These are phyloP conservation scores for Tortrix viridana DNA, from an alignment of 2,888 invertebrate species.

Conservation along the genomic window DNA sequence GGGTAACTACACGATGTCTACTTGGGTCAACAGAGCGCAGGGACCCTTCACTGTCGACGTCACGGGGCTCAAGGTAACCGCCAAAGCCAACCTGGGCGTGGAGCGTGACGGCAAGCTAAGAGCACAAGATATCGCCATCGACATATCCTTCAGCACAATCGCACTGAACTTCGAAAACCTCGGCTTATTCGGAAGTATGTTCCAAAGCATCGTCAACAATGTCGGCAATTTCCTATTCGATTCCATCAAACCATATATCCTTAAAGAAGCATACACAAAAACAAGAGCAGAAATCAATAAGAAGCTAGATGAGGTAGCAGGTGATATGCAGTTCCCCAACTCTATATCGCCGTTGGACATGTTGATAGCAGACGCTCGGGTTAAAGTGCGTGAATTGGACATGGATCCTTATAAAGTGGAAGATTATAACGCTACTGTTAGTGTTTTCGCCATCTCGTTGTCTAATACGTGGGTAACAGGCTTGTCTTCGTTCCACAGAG, in stretches of 20 bases:
- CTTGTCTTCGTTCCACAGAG: slow-evolving; percentile 91
- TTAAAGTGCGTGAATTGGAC: slow-evolving; percentile 85
- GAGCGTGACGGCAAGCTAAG: slow-evolving; percentile 87
- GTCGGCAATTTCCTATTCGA: slow-evolving; percentile 90
- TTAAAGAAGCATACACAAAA: slow-evolving; percentile 87
- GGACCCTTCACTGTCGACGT: slow-evolving; percentile 89
- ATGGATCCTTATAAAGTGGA: slow-evolving; percentile 91
- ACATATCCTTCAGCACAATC: slow-evolving; percentile 88
- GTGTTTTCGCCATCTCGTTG: slow-evolving; percentile 88
- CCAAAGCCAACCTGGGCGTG: slow-evolving; percentile 86
- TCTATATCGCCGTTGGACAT: slow-evolving; percentile 91
- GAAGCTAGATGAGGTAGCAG: slow-evolving; percentile 85
- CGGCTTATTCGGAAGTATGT: slow-evolving; percentile 86
- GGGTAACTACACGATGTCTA: slow-evolving; percentile 87
- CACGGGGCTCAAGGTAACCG: slow-evolving; percentile 85
- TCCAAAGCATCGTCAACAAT: slow-evolving; percentile 88
- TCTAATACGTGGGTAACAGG: slow-evolving; percentile 92
- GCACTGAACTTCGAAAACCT: slow-evolving; percentile 90
- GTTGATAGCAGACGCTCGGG: slow-evolving; percentile 87
- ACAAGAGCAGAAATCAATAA: slow-evolving; percentile 87
- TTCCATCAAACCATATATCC: slow-evolving; percentile 90
- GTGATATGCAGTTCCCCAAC: slow-evolving; percentile 87
- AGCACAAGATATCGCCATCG: slow-evolving; percentile 89
- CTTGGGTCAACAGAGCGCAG: slow-evolving; percentile 84
- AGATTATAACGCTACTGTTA: slow-evolving; percentile 89